phyloP scores from a whole-genome alignment of 2,113 vertebrate genomes.

The Oreocharis arfaki region DNA sequence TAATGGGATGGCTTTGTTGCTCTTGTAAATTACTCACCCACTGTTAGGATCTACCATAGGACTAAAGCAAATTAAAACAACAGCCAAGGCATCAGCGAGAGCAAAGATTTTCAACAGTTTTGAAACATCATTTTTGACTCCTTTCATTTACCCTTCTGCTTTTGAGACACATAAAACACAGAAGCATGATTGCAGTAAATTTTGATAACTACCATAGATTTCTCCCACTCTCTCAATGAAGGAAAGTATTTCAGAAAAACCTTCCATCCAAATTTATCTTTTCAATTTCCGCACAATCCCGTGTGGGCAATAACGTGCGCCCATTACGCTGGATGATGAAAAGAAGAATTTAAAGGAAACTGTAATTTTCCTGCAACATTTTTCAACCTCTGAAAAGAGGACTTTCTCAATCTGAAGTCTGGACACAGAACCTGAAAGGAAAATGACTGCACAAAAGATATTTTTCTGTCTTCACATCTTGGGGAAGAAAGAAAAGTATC shows the following conservation, averaged over 20 bases:
- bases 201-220: neutral
- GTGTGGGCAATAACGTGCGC: neutral
- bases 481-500: neutral
- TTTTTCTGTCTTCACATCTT: neutral
- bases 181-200: neutral
- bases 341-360: neutral
- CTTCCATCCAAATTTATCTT: neutral
- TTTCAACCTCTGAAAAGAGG: neutral
- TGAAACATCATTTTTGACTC: neutral
- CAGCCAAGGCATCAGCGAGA: neutral
- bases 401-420: neutral
- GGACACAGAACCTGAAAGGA: neutral
- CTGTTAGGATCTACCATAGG: neutral
- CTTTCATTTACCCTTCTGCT: neutral
- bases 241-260: neutral
- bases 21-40: slow-evolving; percentile 1
- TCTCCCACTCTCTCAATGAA: neutral
- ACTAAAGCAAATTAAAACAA: slow-evolving; percentile 23
- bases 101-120: neutral
- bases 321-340: neutral
- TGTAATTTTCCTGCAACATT: neutral
- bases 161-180: neutral
- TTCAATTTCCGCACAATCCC: neutral
- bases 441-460: neutral
- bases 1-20: slow-evolving; percentile 16